phyloP scores from a whole-genome alignment of 2,113 vertebrate species.

The Saccopteryx leptura region DNA sequence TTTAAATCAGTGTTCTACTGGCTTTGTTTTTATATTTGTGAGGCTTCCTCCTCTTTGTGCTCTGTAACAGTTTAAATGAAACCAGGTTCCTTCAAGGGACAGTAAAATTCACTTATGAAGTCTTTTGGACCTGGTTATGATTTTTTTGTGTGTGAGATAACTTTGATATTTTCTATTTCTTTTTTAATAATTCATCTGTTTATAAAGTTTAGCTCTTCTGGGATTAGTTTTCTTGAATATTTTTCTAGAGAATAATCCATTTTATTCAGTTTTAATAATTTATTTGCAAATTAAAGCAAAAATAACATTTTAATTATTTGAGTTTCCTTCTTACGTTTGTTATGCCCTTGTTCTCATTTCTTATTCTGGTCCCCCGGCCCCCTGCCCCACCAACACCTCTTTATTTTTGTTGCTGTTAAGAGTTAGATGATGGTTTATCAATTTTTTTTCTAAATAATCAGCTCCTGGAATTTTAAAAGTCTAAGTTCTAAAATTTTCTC shows the following conservation, averaged over 20 bases:
- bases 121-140: background rate
- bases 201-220: background rate
- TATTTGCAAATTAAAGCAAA: background rate
- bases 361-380: background rate
- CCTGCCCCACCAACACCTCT: background rate
- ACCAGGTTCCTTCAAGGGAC: background rate
- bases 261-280: background rate
- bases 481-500: background rate
- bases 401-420: background rate
- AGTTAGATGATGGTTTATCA: background rate
- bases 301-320: background rate
- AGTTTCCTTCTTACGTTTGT: background rate
- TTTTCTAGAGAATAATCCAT: slow-evolving; percentile 6
- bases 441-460: background rate
- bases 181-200: background rate
- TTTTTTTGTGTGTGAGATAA: background rate
- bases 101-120: background rate
- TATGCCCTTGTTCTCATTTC: background rate
- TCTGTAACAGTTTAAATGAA: background rate
- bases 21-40: background rate
- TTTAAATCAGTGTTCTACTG: background rate
- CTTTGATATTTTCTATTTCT: slow-evolving; percentile 14
- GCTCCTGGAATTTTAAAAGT: background rate
- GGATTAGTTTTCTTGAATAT: background rate
- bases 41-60: background rate